Base-by-base conservation (phyloP, 1,140 invertebrate species). In the Vanessa atalanta region DNA sequence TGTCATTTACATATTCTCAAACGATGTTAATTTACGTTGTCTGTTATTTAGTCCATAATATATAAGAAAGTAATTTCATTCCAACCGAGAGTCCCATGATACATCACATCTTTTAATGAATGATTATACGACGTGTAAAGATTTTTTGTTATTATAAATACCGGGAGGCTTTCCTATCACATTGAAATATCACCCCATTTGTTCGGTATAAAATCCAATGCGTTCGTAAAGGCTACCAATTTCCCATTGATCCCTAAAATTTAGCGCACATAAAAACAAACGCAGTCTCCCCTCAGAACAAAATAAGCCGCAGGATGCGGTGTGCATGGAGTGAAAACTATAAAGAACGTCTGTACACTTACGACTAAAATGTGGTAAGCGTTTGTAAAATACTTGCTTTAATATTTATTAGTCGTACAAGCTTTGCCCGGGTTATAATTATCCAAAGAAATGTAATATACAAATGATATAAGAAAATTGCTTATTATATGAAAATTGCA, bases 211-310 rank as follows among this genome's bases (percentile, higher is more conserved):
- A 81, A 86, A 81, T 77, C 82, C 78, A 68, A 78, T 81, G 79
- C 81, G 81, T 75, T 76, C 50, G 76, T 80, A 84, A 85, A 84
- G 79, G 68, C 78, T 70, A 80, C 78, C 84, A 87, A 89, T 89
- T 87, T 85, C 83, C 82, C 76, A 75, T 80, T 88, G 87, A 90
- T 90, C 87, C 88, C 72, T 74, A 77, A 85, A 88, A 86, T 84
- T 88, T 79, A 82, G 84, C 81, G 80, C 73, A 82, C 79, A 83
- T 86, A 84, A 85, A 86, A 81, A 79, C 77, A 82, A 83, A 85
- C 76, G 72, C 75, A 80, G 71, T 76, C 74, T 81, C 77, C 75
- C 84, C 79, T 83, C 81, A 84, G 80, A 85, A 80, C 79, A 78
- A 78, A 80, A 78, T 78, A 75, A 83, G 81, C 84, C 75, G 74